These are phyloP conservation scores for Seira musarum DNA, from an alignment of 2,888 invertebrate genomes.

Conservation along the genomic window DNA sequence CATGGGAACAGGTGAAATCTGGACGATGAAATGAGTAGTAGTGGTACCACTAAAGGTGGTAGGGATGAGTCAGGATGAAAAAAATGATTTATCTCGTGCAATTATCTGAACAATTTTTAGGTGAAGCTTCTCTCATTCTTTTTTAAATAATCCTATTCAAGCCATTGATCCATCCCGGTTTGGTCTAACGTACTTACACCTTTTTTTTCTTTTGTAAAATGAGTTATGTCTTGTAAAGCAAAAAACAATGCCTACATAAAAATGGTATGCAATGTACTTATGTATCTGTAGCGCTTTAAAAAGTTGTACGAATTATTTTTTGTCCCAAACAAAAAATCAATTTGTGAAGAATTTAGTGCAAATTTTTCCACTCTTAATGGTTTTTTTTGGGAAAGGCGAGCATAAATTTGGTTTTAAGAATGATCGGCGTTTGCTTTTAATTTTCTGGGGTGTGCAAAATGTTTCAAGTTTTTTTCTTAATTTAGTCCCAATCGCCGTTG, in stretches of 20 bases:
- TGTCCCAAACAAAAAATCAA: background rate
- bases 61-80: slow-evolving; percentile 9
- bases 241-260: background rate
- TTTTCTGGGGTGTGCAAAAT: background rate
- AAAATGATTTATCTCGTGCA: slow-evolving; percentile 46
- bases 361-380: background rate
- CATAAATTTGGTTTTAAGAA: background rate
- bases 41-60: background rate
- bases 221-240: background rate
- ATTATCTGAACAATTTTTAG: slow-evolving; percentile 33
- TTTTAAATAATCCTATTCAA: background rate
- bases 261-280: too few relatives aligned
- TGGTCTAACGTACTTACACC: background rate
- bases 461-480: background rate
- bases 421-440: background rate
- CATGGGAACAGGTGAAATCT: background rate
- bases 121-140: slow-evolving; percentile 23
- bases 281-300: background rate
- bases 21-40: too few relatives aligned
- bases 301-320: background rate
- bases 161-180: background rate
- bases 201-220: background rate
- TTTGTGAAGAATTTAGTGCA: background rate
- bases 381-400: background rate
- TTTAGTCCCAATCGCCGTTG: background rate